phyloP scores from a whole-genome alignment of 2,797 vertebrate genomes.

The Oreortyx pictus region DNA sequence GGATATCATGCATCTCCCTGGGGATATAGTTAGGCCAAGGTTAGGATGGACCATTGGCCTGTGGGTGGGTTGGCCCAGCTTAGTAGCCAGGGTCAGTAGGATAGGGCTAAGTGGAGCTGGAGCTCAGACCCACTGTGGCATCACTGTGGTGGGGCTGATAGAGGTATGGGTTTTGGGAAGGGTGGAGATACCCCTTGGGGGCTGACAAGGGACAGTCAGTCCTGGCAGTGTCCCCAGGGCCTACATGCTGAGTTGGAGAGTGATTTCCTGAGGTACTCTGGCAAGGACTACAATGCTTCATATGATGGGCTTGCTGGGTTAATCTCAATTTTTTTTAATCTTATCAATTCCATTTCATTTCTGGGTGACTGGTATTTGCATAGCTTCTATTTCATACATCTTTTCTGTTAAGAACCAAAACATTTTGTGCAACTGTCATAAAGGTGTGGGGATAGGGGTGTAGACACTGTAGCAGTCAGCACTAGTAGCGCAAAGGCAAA shows the following conservation, averaged over 20 bases:
- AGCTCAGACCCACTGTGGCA: too few species aligned
- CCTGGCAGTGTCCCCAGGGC: accelerated
- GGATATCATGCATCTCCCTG: accelerated
- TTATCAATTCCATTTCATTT: not conserved
- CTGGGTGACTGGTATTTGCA: not conserved
- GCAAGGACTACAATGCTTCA: accelerated
- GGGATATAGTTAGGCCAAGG: accelerated
- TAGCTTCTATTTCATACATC: not conserved
- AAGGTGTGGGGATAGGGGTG: not conserved
- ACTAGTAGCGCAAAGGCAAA: not conserved
- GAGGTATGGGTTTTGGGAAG: too few species aligned
- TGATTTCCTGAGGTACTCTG: not conserved
- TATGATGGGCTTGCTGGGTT: not conserved
- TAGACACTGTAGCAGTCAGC: not conserved
- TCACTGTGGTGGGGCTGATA: not conserved
- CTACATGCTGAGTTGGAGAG: accelerated
- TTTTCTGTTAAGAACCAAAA: not conserved
- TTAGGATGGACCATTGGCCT: not conserved
- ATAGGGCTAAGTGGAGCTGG: not conserved
- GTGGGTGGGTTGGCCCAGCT: not conserved
- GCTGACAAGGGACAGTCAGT: not conserved
- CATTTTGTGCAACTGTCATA: not conserved
- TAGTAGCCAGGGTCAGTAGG: accelerated
- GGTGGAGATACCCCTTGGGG: accelerated
- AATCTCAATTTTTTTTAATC: not conserved